Base-by-base conservation (phyloP, 2,888 invertebrate genomes). In the Drosophila aldrichi region DNA sequence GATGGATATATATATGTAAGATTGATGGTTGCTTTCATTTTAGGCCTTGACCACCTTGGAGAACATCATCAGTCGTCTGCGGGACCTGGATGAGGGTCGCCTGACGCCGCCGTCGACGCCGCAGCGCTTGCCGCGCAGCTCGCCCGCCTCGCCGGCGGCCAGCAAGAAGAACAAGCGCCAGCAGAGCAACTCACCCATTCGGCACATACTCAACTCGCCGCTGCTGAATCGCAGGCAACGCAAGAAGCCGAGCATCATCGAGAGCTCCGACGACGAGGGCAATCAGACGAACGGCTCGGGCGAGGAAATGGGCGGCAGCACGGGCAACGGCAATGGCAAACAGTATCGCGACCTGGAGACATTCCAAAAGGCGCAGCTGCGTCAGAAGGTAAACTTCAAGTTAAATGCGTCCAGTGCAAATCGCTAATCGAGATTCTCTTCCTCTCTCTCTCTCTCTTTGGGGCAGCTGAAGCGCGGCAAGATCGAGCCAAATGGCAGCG, bases 351-450 rank as follows among this genome's bases (percentile, higher is more conserved):
- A 98, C 92, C 94, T 98, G 81, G 98, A 98, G 93, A 97, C 96
- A 77, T 97, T 98, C 92, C 98, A 98, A 92, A 97, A 97, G 92
- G 97, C 97, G 16, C 97, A 98, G 91, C 94, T 98, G 40, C 94
- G 97, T 79, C 97, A 98, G 93, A 98, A 98, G 95, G 97, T 97
- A 92, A 54, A 40, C 10, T 22, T 5, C 4, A 16, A 8, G 12
- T 16, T 4, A 16, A 41, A 2, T 49, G 20, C 18, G 8, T 2
- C 2, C n/a, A 22, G 8, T 0, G 16, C 18, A 48, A 29, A 14
- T 10, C 10, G 6, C 12, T 36, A 16, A 41, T 38, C 22, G 8
- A 10, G 29, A 3, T 34, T 49, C 16, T 0, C 20, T 25, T 29
- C 25, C 25, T 25, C 29, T 29, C 25, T 29, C 29, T 29, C 29